Percentiles rank a stretch among this genome's conserved stretches.
These are phyloP conservation scores for Nothura maculosa DNA, from an alignment of 2,797 vertebrate genomes.

Conservation along the genomic window DNA sequence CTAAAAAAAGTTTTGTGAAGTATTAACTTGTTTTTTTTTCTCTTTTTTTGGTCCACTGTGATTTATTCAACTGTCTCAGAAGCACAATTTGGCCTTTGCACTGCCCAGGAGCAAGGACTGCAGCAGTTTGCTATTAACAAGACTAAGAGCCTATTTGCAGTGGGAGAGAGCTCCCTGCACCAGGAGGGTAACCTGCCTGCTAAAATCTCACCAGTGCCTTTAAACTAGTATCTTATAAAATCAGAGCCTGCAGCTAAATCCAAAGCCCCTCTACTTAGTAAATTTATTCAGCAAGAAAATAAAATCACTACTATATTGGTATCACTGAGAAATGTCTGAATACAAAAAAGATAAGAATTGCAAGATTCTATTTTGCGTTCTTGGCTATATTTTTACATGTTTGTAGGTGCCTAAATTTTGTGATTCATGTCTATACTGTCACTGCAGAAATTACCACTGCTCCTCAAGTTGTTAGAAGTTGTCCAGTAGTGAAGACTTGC, in stretches of 20 bases:
- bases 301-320: neutral
- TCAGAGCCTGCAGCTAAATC: neutral
- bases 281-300: neutral
- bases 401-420: neutral
- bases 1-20: neutral
- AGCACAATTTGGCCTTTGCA: neutral
- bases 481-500: neutral
- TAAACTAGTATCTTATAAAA: neutral
- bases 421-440: neutral
- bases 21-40: no score
- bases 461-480: neutral
- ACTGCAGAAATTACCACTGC: constrained; percentile 1
- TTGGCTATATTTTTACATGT: neutral
- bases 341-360: neutral
- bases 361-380: neutral
- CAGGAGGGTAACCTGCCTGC: neutral
- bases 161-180: neutral
- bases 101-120: neutral
- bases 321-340: neutral
- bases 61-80: neutral
- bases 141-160: neutral
- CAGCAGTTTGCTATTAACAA: neutral
- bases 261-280: neutral
- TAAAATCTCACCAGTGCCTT: neutral
- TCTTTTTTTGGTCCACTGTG: neutral